phyloP scores from a whole-genome alignment of 2,113 vertebrate species.

The Megalops atlanticus region DNA sequence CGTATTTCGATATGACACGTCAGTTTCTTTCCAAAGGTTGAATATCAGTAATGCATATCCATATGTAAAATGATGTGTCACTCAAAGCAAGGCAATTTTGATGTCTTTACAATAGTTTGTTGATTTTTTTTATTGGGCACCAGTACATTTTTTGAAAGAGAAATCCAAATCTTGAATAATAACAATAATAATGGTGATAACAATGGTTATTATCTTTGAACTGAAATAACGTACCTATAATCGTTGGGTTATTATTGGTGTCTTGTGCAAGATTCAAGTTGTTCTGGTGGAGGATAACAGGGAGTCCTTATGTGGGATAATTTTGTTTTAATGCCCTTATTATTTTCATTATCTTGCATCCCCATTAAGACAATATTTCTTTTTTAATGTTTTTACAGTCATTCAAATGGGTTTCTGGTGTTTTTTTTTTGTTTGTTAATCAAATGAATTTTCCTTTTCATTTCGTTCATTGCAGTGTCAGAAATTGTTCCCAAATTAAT shows the following conservation, averaged over 20 bases:
- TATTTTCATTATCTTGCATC: not conserved
- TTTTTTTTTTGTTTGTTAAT: slow-evolving; percentile 21
- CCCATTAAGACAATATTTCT: too few species aligned
- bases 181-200: not conserved
- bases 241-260: too few species aligned
- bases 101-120: too few species aligned
- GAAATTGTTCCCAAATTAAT: slow-evolving; percentile 46
- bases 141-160: not conserved
- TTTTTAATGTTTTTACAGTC: not conserved
- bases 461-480: slow-evolving; percentile 32
- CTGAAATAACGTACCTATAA: not conserved
- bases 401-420: not conserved
- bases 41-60: too few species aligned
- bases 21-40: not conserved
- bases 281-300: too few species aligned
- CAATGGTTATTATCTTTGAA: not conserved
- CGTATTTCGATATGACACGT: not conserved
- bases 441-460: not conserved
- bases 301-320: too few species aligned
- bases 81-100: too few species aligned
- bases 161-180: not conserved
- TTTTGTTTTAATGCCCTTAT: too few species aligned
- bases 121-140: not conserved
- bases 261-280: too few species aligned
- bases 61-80: too few species aligned